Conservation (phyloP, 2,888 invertebrate species). For the Trichopria drosophilae region DNA sequence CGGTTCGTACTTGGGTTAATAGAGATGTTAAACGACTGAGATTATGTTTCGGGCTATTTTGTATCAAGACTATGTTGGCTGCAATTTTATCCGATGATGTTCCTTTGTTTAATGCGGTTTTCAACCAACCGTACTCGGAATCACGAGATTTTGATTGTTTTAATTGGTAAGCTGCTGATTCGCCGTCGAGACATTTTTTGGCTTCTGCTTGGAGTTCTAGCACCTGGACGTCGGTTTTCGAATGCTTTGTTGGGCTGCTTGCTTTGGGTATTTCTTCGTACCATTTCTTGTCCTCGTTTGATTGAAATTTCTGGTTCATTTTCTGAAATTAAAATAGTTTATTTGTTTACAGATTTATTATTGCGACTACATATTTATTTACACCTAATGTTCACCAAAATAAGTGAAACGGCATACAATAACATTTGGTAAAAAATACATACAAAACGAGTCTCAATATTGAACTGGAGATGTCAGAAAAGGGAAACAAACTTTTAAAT, state of each 20-base stretch:
- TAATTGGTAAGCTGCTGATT: constrained; percentile 61
- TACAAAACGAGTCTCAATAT: too few species aligned
- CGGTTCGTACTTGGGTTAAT: constrained; percentile 76
- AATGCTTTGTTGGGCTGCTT: constrained; percentile 37
- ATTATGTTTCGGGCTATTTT: constrained; percentile 83
- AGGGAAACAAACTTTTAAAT: too few species aligned
- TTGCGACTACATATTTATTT: too few species aligned
- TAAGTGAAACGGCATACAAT: too few species aligned
- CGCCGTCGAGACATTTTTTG: constrained; percentile 68
- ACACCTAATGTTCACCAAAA: too few species aligned
- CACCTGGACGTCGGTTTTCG: constrained; percentile 61
- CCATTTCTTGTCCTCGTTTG: constrained; percentile 62
- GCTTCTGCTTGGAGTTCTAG: constrained; percentile 68
- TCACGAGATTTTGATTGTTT: constrained; percentile 60
- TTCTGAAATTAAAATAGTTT: constrained; percentile 30
- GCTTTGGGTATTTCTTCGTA: constrained; percentile 61
- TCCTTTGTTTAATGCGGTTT: constrained; percentile 77
- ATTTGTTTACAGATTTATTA: too few species aligned
- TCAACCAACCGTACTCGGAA: constrained; percentile 76
- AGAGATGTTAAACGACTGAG: constrained; percentile 71
- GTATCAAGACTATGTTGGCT: constrained; percentile 77
- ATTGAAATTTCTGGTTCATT: too few species aligned
- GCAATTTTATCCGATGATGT: constrained; percentile 85
- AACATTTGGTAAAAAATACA: too few species aligned
- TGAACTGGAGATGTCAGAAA: too few species aligned